phyloP scores from a whole-genome alignment of 2,888 invertebrate genomes.

The Nymphalis c-album region DNA sequence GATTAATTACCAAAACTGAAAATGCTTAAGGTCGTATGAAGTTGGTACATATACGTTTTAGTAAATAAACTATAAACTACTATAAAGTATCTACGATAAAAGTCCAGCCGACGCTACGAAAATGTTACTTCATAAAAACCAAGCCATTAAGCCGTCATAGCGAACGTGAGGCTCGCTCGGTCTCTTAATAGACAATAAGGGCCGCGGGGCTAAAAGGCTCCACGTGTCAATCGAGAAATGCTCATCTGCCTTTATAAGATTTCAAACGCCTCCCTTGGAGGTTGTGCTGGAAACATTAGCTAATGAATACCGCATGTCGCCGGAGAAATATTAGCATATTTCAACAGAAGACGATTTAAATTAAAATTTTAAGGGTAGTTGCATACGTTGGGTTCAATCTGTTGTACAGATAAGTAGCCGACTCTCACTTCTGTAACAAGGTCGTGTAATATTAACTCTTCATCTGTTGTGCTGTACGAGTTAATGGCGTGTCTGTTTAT shows the following conservation, averaged over 20 bases:
- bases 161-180: background rate
- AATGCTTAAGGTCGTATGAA: background rate
- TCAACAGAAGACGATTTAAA: constrained; percentile 34
- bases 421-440: too few relatives aligned
- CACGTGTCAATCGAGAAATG: constrained; percentile 14
- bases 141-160: background rate
- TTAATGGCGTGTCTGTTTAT: background rate
- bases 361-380: constrained; percentile 41
- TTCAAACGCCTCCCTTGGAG: constrained; percentile 12
- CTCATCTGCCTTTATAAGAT: constrained; percentile 7
- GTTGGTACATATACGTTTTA: too few relatives aligned
- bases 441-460: background rate
- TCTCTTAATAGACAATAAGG: constrained; percentile 13
- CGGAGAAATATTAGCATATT: constrained; percentile 40
- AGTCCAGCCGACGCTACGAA: too few relatives aligned
- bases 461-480: background rate
- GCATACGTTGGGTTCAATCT: background rate
- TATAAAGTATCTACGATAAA: too few relatives aligned
- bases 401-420: too few relatives aligned
- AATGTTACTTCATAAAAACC: background rate
- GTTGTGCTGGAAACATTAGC: constrained; percentile 32
- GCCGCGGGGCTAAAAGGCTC: constrained; percentile 1
- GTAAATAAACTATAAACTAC: too few relatives aligned
- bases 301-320: constrained; percentile 35
- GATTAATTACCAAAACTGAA: background rate